Conservation (phyloP, 2,888 invertebrate species). For the Cremastinae sp. region DNA sequence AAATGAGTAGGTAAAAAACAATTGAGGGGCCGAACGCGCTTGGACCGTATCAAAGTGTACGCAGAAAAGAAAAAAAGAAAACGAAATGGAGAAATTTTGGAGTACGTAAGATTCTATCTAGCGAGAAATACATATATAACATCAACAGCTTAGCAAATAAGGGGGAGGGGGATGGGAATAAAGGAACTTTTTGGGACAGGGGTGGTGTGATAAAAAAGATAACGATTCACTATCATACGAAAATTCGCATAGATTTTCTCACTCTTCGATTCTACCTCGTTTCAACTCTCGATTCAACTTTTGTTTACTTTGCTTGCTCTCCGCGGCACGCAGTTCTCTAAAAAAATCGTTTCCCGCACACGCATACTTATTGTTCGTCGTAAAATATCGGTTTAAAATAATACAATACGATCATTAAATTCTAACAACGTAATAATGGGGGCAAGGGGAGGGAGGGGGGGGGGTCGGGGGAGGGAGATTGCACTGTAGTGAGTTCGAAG, state of each 20-base stretch:
- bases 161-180: slow-evolving; percentile 66
- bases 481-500: slow-evolving; percentile 74
- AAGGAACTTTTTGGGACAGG: slow-evolving; percentile 9
- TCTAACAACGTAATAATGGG: slow-evolving; percentile 75
- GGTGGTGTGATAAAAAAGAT: slow-evolving; percentile 75
- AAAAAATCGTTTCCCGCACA: slow-evolving; percentile 10
- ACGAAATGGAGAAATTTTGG: slow-evolving; percentile 56
- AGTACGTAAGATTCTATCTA: slow-evolving; percentile 71
- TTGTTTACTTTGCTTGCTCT: neutral
- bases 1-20: slow-evolving; percentile 63
- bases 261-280: slow-evolving; percentile 3
- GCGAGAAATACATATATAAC: slow-evolving; percentile 78
- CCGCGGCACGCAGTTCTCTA: neutral
- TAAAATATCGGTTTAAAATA: slow-evolving; percentile 69
- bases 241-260: slow-evolving; percentile 48
- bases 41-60: slow-evolving; percentile 45
- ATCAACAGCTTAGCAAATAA: slow-evolving; percentile 79
- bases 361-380: slow-evolving; percentile 22
- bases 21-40: slow-evolving; percentile 66
- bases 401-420: slow-evolving; percentile 73
- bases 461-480: slow-evolving; percentile 70
- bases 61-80: slow-evolving; percentile 30
- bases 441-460: slow-evolving; percentile 42
- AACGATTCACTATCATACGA: slow-evolving; percentile 80
- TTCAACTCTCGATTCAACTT: neutral